Percentiles rank a stretch among this genome's conserved stretches.
Conservation (phyloP, 2,113 vertebrate species). For the Peromyscus californicus region DNA sequence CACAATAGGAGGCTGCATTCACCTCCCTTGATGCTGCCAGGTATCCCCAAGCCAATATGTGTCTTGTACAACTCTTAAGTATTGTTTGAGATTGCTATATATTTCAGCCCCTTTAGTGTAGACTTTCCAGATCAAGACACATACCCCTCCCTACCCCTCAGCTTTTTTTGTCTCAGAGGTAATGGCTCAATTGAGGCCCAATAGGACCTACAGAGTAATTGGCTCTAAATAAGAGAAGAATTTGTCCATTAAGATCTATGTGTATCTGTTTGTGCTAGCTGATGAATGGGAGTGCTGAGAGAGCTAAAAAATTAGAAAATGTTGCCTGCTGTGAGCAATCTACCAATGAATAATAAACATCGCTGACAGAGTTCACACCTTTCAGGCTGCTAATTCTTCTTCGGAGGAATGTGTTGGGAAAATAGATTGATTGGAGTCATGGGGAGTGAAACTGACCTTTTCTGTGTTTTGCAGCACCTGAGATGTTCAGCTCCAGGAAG, state of each 20-base stretch:
- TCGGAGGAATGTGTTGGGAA: not conserved
- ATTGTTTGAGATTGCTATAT: not conserved
- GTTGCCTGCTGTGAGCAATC: constrained; percentile 15
- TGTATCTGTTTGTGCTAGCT: not conserved
- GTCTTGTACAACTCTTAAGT: not conserved
- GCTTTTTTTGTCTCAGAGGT: not conserved
- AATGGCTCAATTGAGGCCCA: not conserved
- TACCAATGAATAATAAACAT: not conserved
- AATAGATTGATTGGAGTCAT: not conserved
- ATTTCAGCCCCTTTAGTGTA: not conserved
- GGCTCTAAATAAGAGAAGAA: not conserved
- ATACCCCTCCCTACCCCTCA: no score
- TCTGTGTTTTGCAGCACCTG: constrained; percentile 91
- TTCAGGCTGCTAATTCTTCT: not conserved
- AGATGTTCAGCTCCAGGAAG: constrained; percentile 93
- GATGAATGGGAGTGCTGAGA: constrained; percentile 37
- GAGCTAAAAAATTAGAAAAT: not conserved
- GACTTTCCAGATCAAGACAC: not conserved
- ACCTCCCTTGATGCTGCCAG: not conserved
- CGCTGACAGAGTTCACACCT: not conserved
- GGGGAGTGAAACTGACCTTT: not conserved
- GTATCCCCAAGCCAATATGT: rapidly evolving
- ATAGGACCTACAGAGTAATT: not conserved
- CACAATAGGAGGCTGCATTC: not conserved
- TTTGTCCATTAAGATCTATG: not conserved